Evolutionary conservation across 1,140 invertebrate species (phyloP).

Genomic region (Panulirus ornatus): DNA sequence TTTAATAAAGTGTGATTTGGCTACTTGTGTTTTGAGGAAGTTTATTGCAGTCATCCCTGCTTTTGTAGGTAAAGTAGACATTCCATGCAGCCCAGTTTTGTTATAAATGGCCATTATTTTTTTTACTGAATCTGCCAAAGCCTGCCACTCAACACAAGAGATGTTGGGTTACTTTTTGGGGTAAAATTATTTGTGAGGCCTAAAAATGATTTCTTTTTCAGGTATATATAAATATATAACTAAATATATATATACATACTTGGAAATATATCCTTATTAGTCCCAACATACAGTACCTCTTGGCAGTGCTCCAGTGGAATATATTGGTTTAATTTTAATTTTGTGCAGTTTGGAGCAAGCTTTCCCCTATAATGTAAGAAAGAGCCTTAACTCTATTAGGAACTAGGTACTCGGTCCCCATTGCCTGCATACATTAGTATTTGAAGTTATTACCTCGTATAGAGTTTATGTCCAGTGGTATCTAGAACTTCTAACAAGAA

Average conservation of each 20-base stretch:
- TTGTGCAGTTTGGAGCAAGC: slow-evolving; percentile 68
- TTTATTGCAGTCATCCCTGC: slow-evolving; percentile 67
- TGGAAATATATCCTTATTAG: slow-evolving; percentile 11
- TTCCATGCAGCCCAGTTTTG: slow-evolving; percentile 69
- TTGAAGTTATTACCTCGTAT: slow-evolving; percentile 71
- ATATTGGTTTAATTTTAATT: slow-evolving; percentile 46
- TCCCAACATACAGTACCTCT: slow-evolving; percentile 34
- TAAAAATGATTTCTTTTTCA: not conserved
- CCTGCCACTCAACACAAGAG: slow-evolving; percentile 28
- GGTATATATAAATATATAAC: slow-evolving; percentile 13
- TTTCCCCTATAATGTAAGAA: slow-evolving; percentile 67
- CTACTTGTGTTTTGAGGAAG: slow-evolving; percentile 60
- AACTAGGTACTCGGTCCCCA: slow-evolving; percentile 65
- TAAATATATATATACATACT: not conserved
- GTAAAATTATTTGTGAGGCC: slow-evolving; percentile 25
- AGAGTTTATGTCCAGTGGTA: slow-evolving; percentile 73
- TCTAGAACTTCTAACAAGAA: slow-evolving; percentile 64
- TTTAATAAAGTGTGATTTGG: slow-evolving; percentile 63
- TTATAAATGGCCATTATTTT: slow-evolving; percentile 59
- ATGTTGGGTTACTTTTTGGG: slow-evolving; percentile 40
- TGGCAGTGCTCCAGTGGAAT: slow-evolving; percentile 29
- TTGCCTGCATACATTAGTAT: slow-evolving; percentile 71
- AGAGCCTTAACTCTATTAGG: slow-evolving; percentile 71
- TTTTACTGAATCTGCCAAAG: slow-evolving; percentile 40
- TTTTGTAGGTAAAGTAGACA: slow-evolving; percentile 70